phyloP scores from a whole-genome alignment of 1,140 invertebrate species.

The Conus ventricosus region DNA sequence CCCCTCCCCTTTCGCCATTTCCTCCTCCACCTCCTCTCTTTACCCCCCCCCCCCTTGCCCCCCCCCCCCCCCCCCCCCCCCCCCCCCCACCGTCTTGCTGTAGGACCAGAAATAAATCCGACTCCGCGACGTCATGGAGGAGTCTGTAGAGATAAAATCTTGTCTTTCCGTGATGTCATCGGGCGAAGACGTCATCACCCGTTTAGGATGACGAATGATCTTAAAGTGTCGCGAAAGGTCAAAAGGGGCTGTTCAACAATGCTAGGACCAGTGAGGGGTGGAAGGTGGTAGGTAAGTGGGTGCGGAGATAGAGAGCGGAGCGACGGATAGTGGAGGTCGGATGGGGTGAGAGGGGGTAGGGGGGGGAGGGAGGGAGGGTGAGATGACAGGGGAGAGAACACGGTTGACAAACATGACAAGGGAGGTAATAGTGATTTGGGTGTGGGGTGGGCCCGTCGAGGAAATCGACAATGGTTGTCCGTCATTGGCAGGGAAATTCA shows the following conservation, averaged over 20 bases:
- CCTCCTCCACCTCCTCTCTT: background rate
- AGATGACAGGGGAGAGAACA: background rate
- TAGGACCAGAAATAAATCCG: too few species aligned
- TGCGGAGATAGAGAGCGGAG: background rate
- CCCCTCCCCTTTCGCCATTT: background rate
- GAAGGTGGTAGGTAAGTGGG: background rate
- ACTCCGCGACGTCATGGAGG: background rate
- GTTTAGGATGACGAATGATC: too few species aligned
- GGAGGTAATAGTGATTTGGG: background rate
- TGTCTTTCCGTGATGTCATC: background rate
- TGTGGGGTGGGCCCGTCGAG: background rate
- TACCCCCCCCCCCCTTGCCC: background rate
- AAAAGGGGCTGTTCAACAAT: too few species aligned
- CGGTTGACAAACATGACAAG: background rate
- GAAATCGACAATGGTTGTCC: background rate
- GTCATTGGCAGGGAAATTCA: too few species aligned
- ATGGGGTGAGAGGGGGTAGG: background rate
- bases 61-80: too few species aligned
- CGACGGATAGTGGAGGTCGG: background rate
- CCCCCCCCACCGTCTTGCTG: too few species aligned
- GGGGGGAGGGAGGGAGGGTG: background rate
- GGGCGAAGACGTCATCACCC: background rate
- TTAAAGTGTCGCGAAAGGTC: too few species aligned
- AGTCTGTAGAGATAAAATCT: too few species aligned
- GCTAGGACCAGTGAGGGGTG: background rate